Conservation (phyloP, 2,797 vertebrate species). For the Meda fulgida region DNA sequence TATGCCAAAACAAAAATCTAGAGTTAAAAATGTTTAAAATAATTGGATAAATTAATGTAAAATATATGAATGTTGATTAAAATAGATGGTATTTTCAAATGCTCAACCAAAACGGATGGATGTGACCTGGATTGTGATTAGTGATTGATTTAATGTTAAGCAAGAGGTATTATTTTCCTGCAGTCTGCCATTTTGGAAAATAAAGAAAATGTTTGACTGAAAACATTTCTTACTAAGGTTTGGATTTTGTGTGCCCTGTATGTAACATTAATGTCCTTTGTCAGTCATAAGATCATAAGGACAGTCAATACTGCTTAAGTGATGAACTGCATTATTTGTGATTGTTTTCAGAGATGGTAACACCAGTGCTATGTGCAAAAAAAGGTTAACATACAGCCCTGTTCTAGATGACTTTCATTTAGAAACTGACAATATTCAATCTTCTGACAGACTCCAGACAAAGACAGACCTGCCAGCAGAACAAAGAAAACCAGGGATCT, state of each 20-base stretch:
- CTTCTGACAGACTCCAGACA: conserved; percentile 57
- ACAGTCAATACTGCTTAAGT: not conserved
- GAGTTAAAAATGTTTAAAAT: not conserved
- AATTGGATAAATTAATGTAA: not conserved
- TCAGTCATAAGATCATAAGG: not conserved
- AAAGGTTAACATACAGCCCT: not conserved
- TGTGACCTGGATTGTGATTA: not conserved
- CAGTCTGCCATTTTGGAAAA: not conserved
- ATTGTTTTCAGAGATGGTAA: not conserved
- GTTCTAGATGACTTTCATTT: not conserved
- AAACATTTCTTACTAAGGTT: not conserved
- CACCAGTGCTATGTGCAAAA: not conserved
- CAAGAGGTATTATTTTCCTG: not conserved
- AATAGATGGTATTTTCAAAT: not conserved
- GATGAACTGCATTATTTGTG: not conserved
- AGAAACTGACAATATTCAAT: not conserved
- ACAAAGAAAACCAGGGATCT: conserved; percentile 57
- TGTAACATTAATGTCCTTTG: not conserved
- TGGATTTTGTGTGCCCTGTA: not conserved
- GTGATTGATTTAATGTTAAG: not conserved
- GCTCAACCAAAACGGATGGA: not conserved
- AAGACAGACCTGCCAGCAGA: conserved; percentile 45
- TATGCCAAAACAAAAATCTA: not conserved
- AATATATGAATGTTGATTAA: not conserved
- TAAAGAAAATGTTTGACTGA: too few relatives aligned